These are phyloP conservation scores for Malurus cyaneus DNA, from an alignment of 2,113 vertebrate genomes.

Conservation along the genomic window DNA sequence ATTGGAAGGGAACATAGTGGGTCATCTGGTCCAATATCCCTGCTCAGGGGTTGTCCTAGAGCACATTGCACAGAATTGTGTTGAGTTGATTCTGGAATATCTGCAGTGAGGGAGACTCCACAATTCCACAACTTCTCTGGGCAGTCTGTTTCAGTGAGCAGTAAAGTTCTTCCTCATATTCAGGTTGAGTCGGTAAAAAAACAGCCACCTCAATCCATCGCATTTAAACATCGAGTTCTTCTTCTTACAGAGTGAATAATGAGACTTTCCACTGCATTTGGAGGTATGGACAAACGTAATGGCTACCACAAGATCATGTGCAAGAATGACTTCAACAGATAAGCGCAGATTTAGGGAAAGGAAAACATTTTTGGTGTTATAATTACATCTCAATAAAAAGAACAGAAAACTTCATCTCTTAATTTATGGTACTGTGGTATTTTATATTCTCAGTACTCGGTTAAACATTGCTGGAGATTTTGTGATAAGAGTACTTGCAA, in stretches of 20 bases:
- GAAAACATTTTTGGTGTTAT: background rate
- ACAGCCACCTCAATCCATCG: background rate
- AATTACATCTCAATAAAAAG: background rate
- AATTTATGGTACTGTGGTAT: background rate
- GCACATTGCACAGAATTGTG: background rate
- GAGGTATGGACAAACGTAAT: background rate
- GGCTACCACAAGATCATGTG: background rate
- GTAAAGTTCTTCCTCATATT: background rate
- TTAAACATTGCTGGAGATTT: conserved; percentile 49
- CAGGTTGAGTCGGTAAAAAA: background rate
- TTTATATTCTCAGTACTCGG: background rate
- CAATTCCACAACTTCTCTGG: background rate
- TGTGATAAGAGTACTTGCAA: background rate
- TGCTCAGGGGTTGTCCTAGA: background rate
- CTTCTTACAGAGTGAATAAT: background rate
- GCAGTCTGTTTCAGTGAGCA: background rate
- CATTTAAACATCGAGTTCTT: background rate
- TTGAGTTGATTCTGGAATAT: background rate
- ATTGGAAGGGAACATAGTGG: background rate
- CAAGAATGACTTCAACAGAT: background rate
- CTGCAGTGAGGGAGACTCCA: background rate
- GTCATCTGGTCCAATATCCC: no score
- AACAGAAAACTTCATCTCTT: background rate
- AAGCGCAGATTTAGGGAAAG: background rate
- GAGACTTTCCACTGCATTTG: background rate